Evolutionary conservation across 2,888 invertebrate species (phyloP).

Genomic region (Lepidochitona cinerea): DNA sequence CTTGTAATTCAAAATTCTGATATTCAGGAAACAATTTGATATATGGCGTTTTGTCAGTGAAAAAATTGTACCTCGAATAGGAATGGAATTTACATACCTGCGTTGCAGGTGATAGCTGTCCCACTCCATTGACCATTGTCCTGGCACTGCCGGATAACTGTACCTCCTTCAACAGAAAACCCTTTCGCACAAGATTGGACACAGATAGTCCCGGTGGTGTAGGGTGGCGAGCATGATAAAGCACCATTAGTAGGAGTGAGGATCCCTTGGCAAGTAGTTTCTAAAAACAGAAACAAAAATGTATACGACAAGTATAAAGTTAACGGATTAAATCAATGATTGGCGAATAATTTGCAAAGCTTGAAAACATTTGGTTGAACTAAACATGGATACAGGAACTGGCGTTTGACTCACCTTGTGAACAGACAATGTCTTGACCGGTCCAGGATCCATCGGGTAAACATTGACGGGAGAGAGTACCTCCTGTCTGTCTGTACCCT

Average conservation of each 20-base stretch:
- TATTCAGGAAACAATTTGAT: too few species aligned
- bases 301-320: too few species aligned
- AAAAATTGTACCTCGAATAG: background rate
- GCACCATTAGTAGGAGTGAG: background rate
- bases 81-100: background rate
- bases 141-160: background rate
- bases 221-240: background rate
- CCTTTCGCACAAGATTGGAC: background rate
- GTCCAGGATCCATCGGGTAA: background rate
- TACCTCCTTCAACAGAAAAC: background rate
- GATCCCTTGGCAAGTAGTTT: background rate
- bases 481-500: background rate
- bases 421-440: background rate
- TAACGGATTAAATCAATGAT: too few species aligned
- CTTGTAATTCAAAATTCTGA: too few species aligned
- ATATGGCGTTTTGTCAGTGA: too few species aligned
- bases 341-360: too few species aligned
- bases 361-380: too few species aligned
- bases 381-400: too few species aligned
- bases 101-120: background rate
- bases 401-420: background rate
- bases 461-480: background rate
- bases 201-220: background rate
- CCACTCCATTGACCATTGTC: background rate
- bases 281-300: too few species aligned